Conservation (phyloP, 1,140 invertebrate genomes). For the Tribolium madens region DNA sequence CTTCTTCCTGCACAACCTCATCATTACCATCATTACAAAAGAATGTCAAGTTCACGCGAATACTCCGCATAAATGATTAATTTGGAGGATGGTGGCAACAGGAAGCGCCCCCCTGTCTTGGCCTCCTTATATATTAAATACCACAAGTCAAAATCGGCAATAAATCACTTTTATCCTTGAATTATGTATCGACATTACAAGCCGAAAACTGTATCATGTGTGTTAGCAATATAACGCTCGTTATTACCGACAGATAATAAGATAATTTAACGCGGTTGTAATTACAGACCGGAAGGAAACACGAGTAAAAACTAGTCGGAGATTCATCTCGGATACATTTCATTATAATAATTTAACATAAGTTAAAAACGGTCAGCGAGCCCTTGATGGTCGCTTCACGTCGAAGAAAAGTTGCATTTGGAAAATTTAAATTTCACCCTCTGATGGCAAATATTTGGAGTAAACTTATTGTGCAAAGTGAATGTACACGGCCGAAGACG, state of each 20-base stretch:
- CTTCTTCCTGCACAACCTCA: not conserved
- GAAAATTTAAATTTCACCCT: conserved; percentile 23
- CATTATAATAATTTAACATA: conserved; percentile 65
- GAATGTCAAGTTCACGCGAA: not conserved
- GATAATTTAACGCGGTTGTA: conserved; percentile 64
- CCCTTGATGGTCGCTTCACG: conserved; percentile 9
- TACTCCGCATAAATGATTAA: conserved; percentile 6
- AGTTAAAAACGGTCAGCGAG: conserved; percentile 38
- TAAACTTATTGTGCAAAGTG: conserved; percentile 36
- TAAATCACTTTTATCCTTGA: conserved; percentile 19
- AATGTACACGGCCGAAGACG: not conserved
- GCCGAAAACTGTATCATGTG: conserved; percentile 45
- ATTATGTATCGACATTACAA: conserved; percentile 12
- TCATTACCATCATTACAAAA: not conserved
- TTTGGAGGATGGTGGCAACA: not conserved
- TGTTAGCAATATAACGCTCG: conserved; percentile 58
- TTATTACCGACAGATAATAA: conserved; percentile 63
- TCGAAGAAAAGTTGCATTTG: not conserved
- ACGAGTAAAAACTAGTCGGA: conserved; percentile 64
- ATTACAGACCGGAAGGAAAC: conserved; percentile 66
- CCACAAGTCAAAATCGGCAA: conserved; percentile 6
- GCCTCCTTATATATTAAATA: conserved; percentile 1
- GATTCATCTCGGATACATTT: conserved; percentile 66
- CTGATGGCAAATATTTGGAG: conserved; percentile 31
- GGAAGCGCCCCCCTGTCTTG: not conserved